Conservation (phyloP, 2,113 vertebrate species). For the Grus americana region DNA sequence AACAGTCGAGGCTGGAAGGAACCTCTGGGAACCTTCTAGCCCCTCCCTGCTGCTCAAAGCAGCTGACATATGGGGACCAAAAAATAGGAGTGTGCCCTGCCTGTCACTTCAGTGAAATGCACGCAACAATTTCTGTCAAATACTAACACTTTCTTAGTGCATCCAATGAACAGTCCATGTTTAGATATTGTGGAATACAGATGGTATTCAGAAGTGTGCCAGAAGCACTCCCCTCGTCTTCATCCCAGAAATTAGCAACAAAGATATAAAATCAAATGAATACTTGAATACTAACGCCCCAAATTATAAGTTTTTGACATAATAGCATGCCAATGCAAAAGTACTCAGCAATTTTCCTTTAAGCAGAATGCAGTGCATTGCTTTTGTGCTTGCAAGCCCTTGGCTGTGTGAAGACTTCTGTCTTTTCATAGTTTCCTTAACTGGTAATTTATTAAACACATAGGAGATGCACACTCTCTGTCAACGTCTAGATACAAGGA, state of each 20-base stretch:
- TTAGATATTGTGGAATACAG: conserved; percentile 1
- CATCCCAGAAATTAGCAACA: background rate
- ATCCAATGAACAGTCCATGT: background rate
- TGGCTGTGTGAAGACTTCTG: background rate
- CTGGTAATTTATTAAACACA: background rate
- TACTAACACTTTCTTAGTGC: background rate
- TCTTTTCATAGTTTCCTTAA: background rate
- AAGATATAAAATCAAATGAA: background rate
- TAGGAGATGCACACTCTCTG: background rate
- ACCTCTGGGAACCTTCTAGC: background rate
- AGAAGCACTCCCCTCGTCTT: background rate
- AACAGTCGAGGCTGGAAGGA: background rate
- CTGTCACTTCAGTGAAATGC: background rate
- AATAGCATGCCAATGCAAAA: background rate
- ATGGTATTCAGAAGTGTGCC: background rate
- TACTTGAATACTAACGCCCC: background rate
- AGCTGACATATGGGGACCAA: background rate
- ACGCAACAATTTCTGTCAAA: background rate
- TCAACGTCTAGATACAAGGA: background rate
- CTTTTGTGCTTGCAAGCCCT: background rate
- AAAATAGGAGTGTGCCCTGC: background rate
- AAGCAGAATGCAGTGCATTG: background rate
- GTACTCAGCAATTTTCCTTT: background rate
- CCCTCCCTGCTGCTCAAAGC: background rate
- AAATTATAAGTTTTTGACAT: background rate